phyloP scores from a whole-genome alignment of 2,888 invertebrate genomes.

The Hedychridium roseum region DNA sequence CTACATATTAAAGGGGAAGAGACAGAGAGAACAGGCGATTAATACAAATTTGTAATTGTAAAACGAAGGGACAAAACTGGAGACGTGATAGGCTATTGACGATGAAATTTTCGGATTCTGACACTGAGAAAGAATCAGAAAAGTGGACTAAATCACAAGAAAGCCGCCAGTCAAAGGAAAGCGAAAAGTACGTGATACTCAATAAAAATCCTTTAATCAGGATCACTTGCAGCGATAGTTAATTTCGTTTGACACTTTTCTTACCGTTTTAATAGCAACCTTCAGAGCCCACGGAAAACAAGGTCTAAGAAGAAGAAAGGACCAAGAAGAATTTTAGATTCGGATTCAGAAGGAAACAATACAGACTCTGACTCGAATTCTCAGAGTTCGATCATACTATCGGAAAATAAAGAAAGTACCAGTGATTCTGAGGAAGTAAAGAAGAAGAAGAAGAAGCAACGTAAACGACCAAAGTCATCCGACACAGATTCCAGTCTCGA shows the following conservation, averaged over 20 bases:
- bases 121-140: constrained; percentile 47
- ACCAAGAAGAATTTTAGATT: constrained; percentile 40
- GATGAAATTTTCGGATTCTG: constrained; percentile 48
- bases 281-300: too few relatives aligned
- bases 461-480: constrained; percentile 41
- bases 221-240: too few relatives aligned
- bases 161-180: constrained; percentile 16
- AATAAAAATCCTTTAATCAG: too few relatives aligned
- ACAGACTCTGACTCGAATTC: constrained; percentile 33
- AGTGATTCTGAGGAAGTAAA: constrained; percentile 15
- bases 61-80: constrained; percentile 38
- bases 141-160: constrained; percentile 34
- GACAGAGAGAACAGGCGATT: too few relatives aligned
- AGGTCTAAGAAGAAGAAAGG: background rate
- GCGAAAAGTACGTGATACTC: too few relatives aligned
- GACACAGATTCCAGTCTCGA: constrained; percentile 46
- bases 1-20: background rate
- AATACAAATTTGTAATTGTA: constrained; percentile 1
- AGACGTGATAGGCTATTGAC: constrained; percentile 47
- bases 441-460: constrained; percentile 32
- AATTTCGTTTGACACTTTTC: too few relatives aligned
- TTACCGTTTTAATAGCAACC: too few relatives aligned
- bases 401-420: constrained; percentile 1
- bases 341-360: constrained; percentile 45
- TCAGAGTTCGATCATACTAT: constrained; percentile 14